Evolutionary conservation across 2,888 invertebrate genomes (phyloP).

Genomic region (Mythimna pallens): DNA sequence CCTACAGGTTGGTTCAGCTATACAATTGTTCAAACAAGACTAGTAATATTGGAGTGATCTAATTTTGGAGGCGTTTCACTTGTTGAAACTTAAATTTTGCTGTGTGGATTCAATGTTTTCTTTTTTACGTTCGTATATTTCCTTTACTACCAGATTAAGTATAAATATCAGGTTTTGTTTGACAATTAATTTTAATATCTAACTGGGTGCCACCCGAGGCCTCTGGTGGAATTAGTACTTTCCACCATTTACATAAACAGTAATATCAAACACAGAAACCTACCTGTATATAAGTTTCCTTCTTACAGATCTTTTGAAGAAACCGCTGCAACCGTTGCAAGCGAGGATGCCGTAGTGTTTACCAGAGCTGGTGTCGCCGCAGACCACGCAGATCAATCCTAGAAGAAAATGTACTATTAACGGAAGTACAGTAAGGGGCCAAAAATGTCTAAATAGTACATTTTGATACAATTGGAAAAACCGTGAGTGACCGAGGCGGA

Average conservation of each 20-base stretch:
- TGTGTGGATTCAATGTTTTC: neutral
- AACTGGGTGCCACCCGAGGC: too few species aligned
- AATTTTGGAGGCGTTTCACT: constrained; percentile 58
- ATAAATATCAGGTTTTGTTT: too few species aligned
- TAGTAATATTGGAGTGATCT: constrained; percentile 70
- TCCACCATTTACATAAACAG: neutral
- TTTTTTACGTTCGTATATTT: too few species aligned
- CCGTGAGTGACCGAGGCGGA: too few species aligned
- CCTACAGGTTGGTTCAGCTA: constrained; percentile 46
- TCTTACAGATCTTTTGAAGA: constrained; percentile 99
- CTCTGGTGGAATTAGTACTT: too few species aligned
- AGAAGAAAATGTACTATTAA: constrained; percentile 15
- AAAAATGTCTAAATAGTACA: too few species aligned
- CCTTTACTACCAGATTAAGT: too few species aligned
- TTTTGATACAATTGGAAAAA: too few species aligned
- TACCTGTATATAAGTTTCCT: constrained; percentile 99
- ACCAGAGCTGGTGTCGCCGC: constrained; percentile 99
- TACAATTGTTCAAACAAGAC: constrained; percentile 68
- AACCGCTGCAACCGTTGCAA: constrained; percentile 99
- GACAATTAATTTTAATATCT: too few species aligned
- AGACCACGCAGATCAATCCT: constrained; percentile 98
- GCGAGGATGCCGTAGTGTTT: constrained; percentile 99
- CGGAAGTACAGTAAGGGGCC: too few species aligned
- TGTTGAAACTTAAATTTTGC: neutral
- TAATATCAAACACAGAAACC: constrained; percentile 53